phyloP scores from a whole-genome alignment of 2,888 invertebrate species.

The Xylophagus ater region DNA sequence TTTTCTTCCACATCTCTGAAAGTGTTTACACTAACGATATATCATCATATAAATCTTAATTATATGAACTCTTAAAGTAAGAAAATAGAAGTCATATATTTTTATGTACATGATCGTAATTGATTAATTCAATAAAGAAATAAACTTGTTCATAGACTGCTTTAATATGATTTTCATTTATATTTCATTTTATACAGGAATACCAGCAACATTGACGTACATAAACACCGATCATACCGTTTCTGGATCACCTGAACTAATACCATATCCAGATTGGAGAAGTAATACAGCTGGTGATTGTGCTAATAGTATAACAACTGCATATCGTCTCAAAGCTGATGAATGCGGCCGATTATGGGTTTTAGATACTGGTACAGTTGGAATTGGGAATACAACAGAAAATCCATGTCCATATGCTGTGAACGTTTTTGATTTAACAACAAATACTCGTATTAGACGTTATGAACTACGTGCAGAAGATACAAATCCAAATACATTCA shows the following conservation, averaged over 20 bases:
- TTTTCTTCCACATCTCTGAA: too few relatives aligned
- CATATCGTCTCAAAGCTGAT: constrained; percentile 68
- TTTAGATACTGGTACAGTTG: constrained; percentile 70
- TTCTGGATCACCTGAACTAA: constrained; percentile 61
- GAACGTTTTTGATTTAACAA: constrained; percentile 64
- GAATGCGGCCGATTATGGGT: constrained; percentile 73
- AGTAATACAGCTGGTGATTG: constrained; percentile 68
- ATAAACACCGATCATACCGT: constrained; percentile 55
- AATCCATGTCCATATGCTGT: constrained; percentile 71
- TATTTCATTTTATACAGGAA: constrained; percentile 51
- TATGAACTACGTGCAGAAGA: constrained; percentile 61
- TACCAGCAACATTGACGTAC: constrained; percentile 72
- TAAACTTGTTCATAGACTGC: too few relatives aligned
- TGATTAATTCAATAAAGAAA: too few relatives aligned
- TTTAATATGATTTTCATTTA: too few relatives aligned
- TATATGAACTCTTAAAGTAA: too few relatives aligned
- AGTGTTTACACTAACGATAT: too few relatives aligned
- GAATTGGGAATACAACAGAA: constrained; percentile 63
- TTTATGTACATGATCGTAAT: too few relatives aligned
- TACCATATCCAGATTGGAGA: constrained; percentile 66
- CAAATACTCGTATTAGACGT: constrained; percentile 56
- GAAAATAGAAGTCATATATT: too few relatives aligned
- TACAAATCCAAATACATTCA: constrained; percentile 65
- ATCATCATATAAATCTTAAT: too few relatives aligned
- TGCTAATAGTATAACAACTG: constrained; percentile 60